phyloP scores from a whole-genome alignment of 2,113 vertebrate genomes.

The Ageneiosus marmoratus region DNA sequence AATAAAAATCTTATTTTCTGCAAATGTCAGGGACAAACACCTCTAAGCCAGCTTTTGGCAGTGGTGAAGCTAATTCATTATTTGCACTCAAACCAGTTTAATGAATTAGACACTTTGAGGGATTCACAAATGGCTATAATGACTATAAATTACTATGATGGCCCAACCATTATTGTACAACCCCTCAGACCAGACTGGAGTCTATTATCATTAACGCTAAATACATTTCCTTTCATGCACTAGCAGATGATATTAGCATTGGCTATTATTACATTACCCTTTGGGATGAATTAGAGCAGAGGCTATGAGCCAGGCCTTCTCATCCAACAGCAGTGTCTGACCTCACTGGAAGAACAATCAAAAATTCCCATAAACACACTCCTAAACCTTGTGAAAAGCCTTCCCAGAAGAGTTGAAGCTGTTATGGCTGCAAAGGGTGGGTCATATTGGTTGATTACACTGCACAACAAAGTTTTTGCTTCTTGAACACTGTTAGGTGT shows the following conservation, averaged over 20 bases:
- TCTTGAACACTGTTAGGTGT: too few relatives aligned
- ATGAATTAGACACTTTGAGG: neutral
- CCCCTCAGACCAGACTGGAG: neutral
- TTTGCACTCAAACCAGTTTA: neutral
- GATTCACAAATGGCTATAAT: neutral
- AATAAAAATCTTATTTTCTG: neutral
- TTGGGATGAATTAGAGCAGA: too few relatives aligned
- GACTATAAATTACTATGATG: neutral
- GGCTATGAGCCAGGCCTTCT: too few relatives aligned
- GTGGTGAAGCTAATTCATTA: neutral
- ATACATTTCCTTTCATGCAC: conserved; percentile 8
- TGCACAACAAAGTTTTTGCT: too few relatives aligned
- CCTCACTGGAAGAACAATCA: too few relatives aligned
- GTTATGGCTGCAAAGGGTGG: too few relatives aligned
- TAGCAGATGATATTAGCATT: conserved; percentile 4
- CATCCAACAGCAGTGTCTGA: too few relatives aligned
- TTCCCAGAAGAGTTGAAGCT: too few relatives aligned
- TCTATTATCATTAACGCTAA: conserved; percentile 28
- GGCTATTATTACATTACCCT: neutral
- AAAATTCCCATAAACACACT: too few relatives aligned
- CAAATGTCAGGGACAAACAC: neutral
- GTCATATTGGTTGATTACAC: too few relatives aligned
- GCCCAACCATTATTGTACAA: conserved; percentile 16
- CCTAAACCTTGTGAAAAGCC: too few relatives aligned
- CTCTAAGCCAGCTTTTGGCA: neutral